Evolutionary conservation across 2,113 vertebrate genomes (phyloP), one percentile per base, ranked within the genome.

Genomic region (Miniopterus natalensis): DNA sequence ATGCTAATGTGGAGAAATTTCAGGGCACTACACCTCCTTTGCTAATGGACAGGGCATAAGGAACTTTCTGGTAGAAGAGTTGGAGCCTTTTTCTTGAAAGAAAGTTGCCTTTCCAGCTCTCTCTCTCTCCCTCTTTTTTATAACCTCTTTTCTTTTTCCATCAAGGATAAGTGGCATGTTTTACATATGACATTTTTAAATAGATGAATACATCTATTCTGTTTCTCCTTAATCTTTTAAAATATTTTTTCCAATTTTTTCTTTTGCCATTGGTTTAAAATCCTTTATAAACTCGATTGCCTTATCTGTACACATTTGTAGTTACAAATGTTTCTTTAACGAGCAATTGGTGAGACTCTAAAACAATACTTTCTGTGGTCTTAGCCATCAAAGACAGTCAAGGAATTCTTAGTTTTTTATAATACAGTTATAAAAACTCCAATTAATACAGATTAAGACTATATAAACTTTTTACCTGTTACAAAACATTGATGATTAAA

Each of bases 331-430:
- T 93, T 70, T 91, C 59, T 63, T 88, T 85, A n/a, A 92, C 15
- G 85, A 91, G 93, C 25, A 90, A 49, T 6, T 84, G 29, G 15
- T 74, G 36, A 66, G n/a, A 77, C 20, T 78, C 23, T 68, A 45
- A 73, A 20, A 20, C 3, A 53, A 29, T 45, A 25, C 12, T 45
- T 71, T 68, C 20, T 57, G 75, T 42, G 15, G 8, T 75, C 17
- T 92, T 75, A 85, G 13, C 6, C 49, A 96, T 51, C 21, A 68
- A 92, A 84, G 59, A 85, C 1, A 85, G 17, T 68, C 65, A 97
- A 91, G 36, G 25, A 79, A 63, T 7, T 85, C 12, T 83, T 59
- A 77, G 31, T n/a, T 90, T 68, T 95, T 89, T 81, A 80, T 23
- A 47, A 36, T 8, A 73, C 27, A 74, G 15, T 59, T 85, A 45